Base-by-base conservation (phyloP, 2,113 vertebrate species). In the Syngnathus typhle region DNA sequence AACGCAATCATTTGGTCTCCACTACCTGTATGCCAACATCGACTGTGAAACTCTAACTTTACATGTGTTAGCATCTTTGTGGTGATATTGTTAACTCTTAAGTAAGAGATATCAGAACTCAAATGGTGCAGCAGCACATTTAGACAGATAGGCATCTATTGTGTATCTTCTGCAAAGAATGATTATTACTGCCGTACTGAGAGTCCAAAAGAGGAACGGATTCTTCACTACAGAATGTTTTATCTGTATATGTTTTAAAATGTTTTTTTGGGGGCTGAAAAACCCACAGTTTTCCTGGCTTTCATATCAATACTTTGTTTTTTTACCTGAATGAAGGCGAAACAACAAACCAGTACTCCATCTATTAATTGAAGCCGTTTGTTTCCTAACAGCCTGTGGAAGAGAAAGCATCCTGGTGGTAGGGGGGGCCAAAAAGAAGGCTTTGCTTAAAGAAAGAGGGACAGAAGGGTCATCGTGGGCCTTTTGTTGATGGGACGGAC, bases 401-500 rank as follows among this genome's bases (percentile, higher is more conserved):
- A 85, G 76, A 88, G 78, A 87, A 87, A 83, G 82, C 79, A 87
- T 87, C 85, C 86, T 83, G 68, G 73, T 84, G 88, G 87, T 87
- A 86, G 86, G 82, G 78, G 77, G 68, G 51, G 67, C 39, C n/a
- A 62, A 39, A 68, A 44, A 27, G 76, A 70, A 47, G 65, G 23
- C 10, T 36, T 58, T 58, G 27, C 27, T 58, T 44, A 21, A 75
- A 89, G 79, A 85, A 81, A 82, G 76, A 74, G 71, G 82, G 84
- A 90, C 87, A 85, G 78, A 83, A 78, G 87, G 90, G 85, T 86
- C 87, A 88, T 88, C 89, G 68, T n/a, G n/a, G 77, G 64, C 82
- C 86, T 87, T 83, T 90, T 88, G 87, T 88, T 62, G 82, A 67
- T 78, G 68, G 85, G 68, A 79, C 78, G 84, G 81, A 75, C 62